phyloP scores from a whole-genome alignment of 2,888 invertebrate genomes.

The Emesis furor region DNA sequence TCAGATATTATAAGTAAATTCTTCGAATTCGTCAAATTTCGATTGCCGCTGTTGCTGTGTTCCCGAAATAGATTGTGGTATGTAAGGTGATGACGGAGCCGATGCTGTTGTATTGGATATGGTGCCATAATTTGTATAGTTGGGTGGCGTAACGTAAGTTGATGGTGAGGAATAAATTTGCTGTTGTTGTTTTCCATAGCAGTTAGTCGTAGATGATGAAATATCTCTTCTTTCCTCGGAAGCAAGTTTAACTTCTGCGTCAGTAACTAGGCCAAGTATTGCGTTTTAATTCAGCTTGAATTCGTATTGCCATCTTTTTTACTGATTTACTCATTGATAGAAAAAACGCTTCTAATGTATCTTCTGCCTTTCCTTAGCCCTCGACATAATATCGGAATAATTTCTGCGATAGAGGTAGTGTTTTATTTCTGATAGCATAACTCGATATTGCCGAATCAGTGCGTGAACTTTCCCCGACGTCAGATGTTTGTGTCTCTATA shows the following conservation, averaged over 20 bases:
- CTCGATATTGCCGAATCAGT: constrained; percentile 59
- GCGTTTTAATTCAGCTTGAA: no score
- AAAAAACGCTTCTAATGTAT: no score
- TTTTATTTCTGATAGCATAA: constrained; percentile 48
- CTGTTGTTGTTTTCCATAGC: neutral
- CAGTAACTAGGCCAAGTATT: no score
- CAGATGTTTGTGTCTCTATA: no score
- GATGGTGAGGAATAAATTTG: no score
- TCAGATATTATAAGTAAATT: no score
- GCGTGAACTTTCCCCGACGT: constrained; percentile 19
- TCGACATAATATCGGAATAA: constrained; percentile 64
- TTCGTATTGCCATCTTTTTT: no score
- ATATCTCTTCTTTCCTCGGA: no score
- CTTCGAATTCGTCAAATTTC: constrained; percentile 33
- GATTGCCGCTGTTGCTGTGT: constrained; percentile 40
- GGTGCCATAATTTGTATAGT: neutral
- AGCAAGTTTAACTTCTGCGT: no score
- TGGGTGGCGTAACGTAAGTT: neutral
- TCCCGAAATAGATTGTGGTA: constrained; percentile 55
- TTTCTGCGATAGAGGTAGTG: constrained; percentile 57
- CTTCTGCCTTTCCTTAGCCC: neutral
- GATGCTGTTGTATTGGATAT: constrained; percentile 31
- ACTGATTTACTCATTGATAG: no score
- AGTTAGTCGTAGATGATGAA: no score
- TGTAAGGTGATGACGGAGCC: constrained; percentile 52